phyloP scores from a whole-genome alignment of 2,888 invertebrate genomes.

The Tenthredo amoena region DNA sequence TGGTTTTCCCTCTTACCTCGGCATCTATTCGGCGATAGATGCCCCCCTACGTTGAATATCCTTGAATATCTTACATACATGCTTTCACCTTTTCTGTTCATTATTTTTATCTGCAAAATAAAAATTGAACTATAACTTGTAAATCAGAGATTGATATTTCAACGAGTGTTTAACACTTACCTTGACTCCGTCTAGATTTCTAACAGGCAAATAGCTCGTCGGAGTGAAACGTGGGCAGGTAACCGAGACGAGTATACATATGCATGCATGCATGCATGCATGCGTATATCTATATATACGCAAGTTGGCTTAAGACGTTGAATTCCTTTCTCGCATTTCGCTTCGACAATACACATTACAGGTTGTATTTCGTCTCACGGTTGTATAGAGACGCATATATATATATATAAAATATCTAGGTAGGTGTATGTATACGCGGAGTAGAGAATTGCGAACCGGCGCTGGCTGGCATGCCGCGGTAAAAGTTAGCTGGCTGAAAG shows the following conservation, averaged over 20 bases:
- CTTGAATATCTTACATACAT: not conserved
- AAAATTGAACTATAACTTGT: not conserved
- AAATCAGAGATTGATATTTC: not conserved
- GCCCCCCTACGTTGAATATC: not conserved
- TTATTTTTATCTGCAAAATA: not conserved
- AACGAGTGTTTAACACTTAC: not conserved
- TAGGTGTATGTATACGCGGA: not conserved
- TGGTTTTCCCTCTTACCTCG: slow-evolving; percentile 50
- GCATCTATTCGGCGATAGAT: not conserved
- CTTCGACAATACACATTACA: slow-evolving; percentile 40
- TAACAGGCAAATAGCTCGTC: slow-evolving; percentile 1
- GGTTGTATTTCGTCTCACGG: slow-evolving; percentile 30
- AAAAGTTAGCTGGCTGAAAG: slow-evolving; percentile 72
- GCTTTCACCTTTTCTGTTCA: not conserved
- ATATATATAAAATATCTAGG: not conserved
- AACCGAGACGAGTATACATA: not conserved
- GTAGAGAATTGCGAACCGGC: not conserved
- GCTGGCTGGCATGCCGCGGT: slow-evolving; percentile 55
- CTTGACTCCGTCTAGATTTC: not conserved
- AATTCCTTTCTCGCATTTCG: slow-evolving; percentile 33
- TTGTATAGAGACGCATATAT: not conserved
- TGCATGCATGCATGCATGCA: not conserved
- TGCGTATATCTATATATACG: not conserved
- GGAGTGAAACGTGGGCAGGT: slow-evolving; percentile 6
- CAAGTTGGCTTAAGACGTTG: slow-evolving; percentile 27